These are phyloP conservation scores for Umimayanthus chanpuru DNA, from an alignment of 92 coral and sea anemone species.

Conservation along the genomic window DNA sequence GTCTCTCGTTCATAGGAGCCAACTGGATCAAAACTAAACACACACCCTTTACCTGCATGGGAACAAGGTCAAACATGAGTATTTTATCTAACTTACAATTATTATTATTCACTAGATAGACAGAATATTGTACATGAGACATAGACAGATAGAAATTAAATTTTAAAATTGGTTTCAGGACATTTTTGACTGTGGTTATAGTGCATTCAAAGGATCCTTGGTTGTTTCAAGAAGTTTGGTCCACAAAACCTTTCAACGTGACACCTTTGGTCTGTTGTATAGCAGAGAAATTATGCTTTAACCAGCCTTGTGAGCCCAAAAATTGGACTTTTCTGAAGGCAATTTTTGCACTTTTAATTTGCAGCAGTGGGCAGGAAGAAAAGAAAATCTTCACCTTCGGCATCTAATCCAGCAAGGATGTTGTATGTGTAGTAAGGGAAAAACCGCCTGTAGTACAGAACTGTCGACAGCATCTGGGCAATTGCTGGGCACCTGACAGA, in stretches of 20 bases:
- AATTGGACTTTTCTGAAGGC: too few relatives aligned
- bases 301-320: too few relatives aligned
- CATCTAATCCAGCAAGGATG: slow-evolving; percentile 92
- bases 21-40: slow-evolving; percentile 98
- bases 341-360: too few relatives aligned
- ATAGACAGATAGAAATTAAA: too few relatives aligned
- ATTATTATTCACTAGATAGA: too few relatives aligned
- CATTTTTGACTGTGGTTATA: neutral
- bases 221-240: too few relatives aligned
- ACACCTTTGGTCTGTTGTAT: too few relatives aligned
- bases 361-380: neutral
- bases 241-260: too few relatives aligned
- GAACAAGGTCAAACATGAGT: neutral
- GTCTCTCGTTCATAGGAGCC: slow-evolving; percentile 96
- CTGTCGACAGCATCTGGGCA: slow-evolving; percentile 98
- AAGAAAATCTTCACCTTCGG: slow-evolving; percentile 72
- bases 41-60: slow-evolving; percentile 91
- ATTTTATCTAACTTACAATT: neutral
- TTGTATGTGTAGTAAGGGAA: slow-evolving; percentile 97
- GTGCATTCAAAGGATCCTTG: too few relatives aligned
- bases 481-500: slow-evolving; percentile 88
- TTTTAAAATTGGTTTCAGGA: neutral
- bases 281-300: too few relatives aligned
- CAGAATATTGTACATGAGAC: too few relatives aligned
- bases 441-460: slow-evolving; percentile 91